Percentiles rank a stretch among this genome's conserved stretches.
phyloP scores from a whole-genome alignment of 2,888 invertebrate species.

The Sialis fuliginosa region DNA sequence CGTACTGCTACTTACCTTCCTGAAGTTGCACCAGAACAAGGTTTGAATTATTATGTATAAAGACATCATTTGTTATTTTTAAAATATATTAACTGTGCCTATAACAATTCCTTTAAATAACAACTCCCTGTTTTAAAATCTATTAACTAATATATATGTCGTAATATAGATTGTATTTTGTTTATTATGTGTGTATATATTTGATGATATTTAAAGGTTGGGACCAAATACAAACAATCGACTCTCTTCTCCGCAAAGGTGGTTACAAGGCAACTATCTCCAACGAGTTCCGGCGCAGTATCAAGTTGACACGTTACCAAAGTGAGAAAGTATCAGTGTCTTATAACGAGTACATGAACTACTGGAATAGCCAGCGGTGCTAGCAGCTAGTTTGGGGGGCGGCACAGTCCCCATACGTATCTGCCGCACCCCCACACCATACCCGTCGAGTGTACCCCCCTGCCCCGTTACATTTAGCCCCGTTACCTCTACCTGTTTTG shows the following conservation, averaged over 20 bases:
- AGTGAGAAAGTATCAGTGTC: slow-evolving; percentile 86
- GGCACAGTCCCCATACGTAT: slow-evolving; percentile 20
- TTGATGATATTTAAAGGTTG: slow-evolving; percentile 50
- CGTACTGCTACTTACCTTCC: slow-evolving; percentile 97
- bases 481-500: slow-evolving; percentile 13
- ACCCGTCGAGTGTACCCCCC: slow-evolving; percentile 12
- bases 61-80: neutral
- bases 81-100: no score
- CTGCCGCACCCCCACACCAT: slow-evolving; percentile 11
- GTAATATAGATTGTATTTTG: no score
- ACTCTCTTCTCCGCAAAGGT: slow-evolving; percentile 91
- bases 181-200: neutral
- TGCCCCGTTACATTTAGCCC: slow-evolving; percentile 11
- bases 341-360: slow-evolving; percentile 65
- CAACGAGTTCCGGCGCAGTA: slow-evolving; percentile 69
- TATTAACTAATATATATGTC: neutral
- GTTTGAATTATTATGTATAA: slow-evolving; percentile 26
- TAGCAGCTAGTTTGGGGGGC: slow-evolving; percentile 49
- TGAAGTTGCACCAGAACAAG: slow-evolving; percentile 96
- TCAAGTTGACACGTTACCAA: slow-evolving; percentile 91
- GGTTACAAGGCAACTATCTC: slow-evolving; percentile 86
- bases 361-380: slow-evolving; percentile 45
- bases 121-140: neutral
- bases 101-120: no score
- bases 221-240: slow-evolving; percentile 97